These are phyloP conservation scores for Calameuta idolon DNA, from an alignment of 2,888 invertebrate species.

Conservation along the genomic window DNA sequence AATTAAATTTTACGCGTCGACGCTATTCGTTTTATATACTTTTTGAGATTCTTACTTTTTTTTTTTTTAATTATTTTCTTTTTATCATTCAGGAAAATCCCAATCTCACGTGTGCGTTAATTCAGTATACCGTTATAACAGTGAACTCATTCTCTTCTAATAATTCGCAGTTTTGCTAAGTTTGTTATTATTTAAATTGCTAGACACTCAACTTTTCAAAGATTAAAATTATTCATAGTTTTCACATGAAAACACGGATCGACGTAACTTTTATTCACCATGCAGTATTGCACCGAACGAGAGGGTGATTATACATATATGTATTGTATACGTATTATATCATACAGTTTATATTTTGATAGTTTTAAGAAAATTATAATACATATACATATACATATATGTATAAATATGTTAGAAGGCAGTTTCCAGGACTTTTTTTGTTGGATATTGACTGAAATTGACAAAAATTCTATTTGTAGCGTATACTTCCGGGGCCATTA, in stretches of 20 bases:
- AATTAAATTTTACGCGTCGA: not conserved
- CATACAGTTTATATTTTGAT: not conserved
- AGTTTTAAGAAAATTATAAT: not conserved
- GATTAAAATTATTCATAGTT: not conserved
- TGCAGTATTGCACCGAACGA: not conserved
- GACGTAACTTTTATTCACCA: not conserved
- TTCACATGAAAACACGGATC: not conserved
- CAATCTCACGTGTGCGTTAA: not conserved
- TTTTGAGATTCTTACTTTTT: not conserved
- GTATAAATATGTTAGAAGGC: not conserved
- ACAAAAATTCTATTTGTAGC: no score
- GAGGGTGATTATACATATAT: not conserved
- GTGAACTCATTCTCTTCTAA: not conserved
- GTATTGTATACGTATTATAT: not conserved
- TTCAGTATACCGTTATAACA: not conserved
- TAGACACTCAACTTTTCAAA: not conserved
- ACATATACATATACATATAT: not conserved
- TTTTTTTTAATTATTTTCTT: not conserved
- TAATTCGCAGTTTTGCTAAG: not conserved
- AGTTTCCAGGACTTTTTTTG: no score
- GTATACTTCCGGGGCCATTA: no score
- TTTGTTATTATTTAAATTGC: not conserved
- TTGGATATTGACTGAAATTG: no score
- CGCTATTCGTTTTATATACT: not conserved
- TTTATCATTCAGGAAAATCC: not conserved